Conservation (phyloP, 37 sponge, comb jelly and placozoan genomes). For the Cladorhizidae sp. region DNA sequence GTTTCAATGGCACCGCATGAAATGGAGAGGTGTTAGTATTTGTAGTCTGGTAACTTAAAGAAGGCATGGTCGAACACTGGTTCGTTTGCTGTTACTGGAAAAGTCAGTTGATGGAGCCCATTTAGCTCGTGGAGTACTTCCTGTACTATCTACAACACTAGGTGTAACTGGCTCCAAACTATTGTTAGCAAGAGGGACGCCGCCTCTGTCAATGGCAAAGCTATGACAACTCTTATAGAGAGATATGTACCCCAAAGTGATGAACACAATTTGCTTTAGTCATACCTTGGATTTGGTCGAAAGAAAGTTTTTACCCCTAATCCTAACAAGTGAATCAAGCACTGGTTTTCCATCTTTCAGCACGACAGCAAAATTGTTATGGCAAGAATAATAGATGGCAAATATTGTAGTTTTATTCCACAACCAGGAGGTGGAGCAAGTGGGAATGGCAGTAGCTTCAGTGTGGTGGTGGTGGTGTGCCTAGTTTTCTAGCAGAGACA, state of each 20-base stretch:
- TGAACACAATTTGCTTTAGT: slow-evolving; percentile 5
- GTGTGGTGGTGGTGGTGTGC: no score
- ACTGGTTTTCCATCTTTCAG: no score
- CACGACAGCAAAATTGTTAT: no score
- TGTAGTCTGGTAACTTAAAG: slow-evolving; percentile 19
- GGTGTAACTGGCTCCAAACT: background rate
- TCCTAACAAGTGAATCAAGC: no score
- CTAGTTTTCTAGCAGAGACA: no score
- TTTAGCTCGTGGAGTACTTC: background rate
- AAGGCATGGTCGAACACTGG: slow-evolving; percentile 41
- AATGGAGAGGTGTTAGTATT: slow-evolving; percentile 50
- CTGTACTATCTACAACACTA: background rate
- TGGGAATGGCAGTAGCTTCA: no score
- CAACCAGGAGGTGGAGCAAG: no score
- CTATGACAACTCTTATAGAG: slow-evolving; percentile 12
- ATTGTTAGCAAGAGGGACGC: background rate
- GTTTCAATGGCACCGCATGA: slow-evolving; percentile 57
- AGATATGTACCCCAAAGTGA: background rate
- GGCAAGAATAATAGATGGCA: no score
- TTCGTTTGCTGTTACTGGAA: slow-evolving; percentile 8
- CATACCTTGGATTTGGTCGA: slow-evolving; percentile 19
- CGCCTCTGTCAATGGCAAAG: background rate
- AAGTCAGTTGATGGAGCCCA: background rate
- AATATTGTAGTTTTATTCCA: no score
- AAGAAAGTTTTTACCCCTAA: slow-evolving; percentile 25